A percentile compares a stretch with the other conserved stretches of the same genome.
These are phyloP conservation scores for Drosophila ambigua DNA, from an alignment of 1,140 invertebrate genomes.

Conservation along the genomic window DNA sequence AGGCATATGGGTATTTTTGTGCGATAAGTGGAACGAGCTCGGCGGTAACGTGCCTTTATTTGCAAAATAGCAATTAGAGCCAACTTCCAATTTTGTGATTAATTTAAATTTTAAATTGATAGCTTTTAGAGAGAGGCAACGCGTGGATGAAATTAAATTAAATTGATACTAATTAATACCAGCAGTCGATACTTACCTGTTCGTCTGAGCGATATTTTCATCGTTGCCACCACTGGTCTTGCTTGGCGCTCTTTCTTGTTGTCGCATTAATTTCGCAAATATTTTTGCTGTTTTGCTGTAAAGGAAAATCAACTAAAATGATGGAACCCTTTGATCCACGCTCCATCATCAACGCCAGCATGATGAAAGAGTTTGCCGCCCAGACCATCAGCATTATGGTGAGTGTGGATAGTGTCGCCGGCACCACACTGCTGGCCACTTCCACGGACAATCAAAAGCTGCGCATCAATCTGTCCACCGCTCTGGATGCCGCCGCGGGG, in stretches of 20 bases:
- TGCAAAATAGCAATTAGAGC: too few relatives aligned
- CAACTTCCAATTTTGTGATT: too few relatives aligned
- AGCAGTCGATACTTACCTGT: too few relatives aligned
- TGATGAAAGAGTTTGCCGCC: conserved; percentile 67
- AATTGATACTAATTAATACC: too few relatives aligned
- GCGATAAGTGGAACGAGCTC: too few relatives aligned
- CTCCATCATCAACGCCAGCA: conserved; percentile 64
- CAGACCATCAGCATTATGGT: conserved; percentile 73
- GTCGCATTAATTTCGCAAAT: conserved; percentile 2
- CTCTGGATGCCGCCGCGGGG: conserved; percentile 44
- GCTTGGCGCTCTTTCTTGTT: conserved; percentile 45
- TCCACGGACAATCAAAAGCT: conserved; percentile 73
- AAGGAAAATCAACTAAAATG: conserved; percentile 10
- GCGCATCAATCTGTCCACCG: conserved; percentile 53
- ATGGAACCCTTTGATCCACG: conserved; percentile 67
- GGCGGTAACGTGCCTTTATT: too few relatives aligned
- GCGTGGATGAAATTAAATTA: too few relatives aligned
- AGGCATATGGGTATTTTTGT: too few relatives aligned
- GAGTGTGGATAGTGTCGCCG: conserved; percentile 67
- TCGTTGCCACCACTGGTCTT: too few relatives aligned
- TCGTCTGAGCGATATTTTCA: too few relatives aligned
- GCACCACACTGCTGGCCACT: conserved; percentile 53
- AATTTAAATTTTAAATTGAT: too few relatives aligned
- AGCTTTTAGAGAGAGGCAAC: too few relatives aligned
- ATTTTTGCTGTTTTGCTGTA: background rate